Evolutionary conservation across 2,888 invertebrate species (phyloP), one percentile per base, ranked within the genome.

Genomic region (Halocaridina rubra): DNA sequence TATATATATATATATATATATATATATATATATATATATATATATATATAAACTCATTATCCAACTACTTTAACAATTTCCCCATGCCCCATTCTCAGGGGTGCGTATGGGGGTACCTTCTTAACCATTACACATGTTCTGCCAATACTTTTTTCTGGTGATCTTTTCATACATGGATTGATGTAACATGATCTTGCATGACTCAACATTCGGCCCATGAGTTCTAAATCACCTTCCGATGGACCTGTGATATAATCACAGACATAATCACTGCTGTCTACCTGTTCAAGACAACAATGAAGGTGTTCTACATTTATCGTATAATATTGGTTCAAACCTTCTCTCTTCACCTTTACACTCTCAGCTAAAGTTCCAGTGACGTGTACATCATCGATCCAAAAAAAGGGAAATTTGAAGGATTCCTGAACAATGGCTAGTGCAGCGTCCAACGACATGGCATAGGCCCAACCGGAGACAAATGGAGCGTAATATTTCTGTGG

Each of bases 331-430:
- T 88, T 88, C 33, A 87, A 59, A 7, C 86, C 86, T 64, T 88
- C 61, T 61, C 94, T 91, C 57, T 92, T 91, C n/a, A 95, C 92
- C 57, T 92, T 91, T 29, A 93, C 90, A 32, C 92, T 91, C 78
- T 93, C 91, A 7, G 94, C 92, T 33, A 97, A 91, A 74, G 96
- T 92, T 0, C 97, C 97, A 0, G 97, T 97, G 0, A 97, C 91
- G 90, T 94, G 95, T 67, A 96, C 94, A 90, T 98, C 97, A 90
- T 98, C 97, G 85, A 98, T 96, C 97, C 97, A 98, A 91, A 98
- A 97, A 89, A 94, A 95, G 22, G 93, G 92, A n/a, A 93, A 89
- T 24, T 88, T 88, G 29, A 89, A 85, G 3, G 91, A 90, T 2
- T 89, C 89, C 2, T 92, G 90, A 27, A 93, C 92, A 75, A 97